Evolutionary conservation across 2,113 vertebrate genomes (phyloP).

Genomic region (Peromyscus maniculatus): DNA sequence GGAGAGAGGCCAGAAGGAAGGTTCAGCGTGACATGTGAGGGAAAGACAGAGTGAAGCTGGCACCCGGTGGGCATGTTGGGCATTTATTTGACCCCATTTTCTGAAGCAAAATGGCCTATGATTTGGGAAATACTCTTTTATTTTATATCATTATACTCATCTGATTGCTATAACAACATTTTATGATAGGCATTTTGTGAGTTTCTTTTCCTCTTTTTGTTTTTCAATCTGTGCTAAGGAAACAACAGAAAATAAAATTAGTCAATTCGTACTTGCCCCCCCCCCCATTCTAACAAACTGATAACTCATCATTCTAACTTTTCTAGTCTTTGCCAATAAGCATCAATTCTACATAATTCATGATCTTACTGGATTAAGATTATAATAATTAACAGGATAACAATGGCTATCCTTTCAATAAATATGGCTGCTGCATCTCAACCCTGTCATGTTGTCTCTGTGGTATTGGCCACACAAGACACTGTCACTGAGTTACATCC

Average conservation of each 20-base stretch:
- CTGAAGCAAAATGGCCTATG: not conserved
- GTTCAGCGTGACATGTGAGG: no score
- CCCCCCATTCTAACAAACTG: not conserved
- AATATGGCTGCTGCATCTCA: not conserved
- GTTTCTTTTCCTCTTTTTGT: constrained; percentile 31
- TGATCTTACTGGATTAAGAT: not conserved
- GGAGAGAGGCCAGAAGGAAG: not conserved
- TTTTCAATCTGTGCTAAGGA: constrained; percentile 33
- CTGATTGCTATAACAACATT: constrained; percentile 5
- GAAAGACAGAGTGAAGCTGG: no score
- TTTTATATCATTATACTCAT: constrained; percentile 30
- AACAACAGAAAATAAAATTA: constrained; percentile 37
- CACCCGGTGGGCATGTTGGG: no score
- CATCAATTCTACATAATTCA: not conserved
- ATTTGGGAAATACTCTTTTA: not conserved
- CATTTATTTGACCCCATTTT: not conserved
- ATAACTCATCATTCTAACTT: not conserved
- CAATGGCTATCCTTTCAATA: not conserved
- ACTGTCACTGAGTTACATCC: not conserved
- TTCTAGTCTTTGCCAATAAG: not conserved
- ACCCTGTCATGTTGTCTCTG: not conserved
- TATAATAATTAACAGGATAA: not conserved
- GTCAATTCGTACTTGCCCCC: not conserved
- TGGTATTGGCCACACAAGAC: not conserved
- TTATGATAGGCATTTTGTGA: constrained; percentile 5